These are phyloP conservation scores for Octodon degus DNA, from an alignment of 2,113 vertebrate species.

Conservation along the genomic window DNA sequence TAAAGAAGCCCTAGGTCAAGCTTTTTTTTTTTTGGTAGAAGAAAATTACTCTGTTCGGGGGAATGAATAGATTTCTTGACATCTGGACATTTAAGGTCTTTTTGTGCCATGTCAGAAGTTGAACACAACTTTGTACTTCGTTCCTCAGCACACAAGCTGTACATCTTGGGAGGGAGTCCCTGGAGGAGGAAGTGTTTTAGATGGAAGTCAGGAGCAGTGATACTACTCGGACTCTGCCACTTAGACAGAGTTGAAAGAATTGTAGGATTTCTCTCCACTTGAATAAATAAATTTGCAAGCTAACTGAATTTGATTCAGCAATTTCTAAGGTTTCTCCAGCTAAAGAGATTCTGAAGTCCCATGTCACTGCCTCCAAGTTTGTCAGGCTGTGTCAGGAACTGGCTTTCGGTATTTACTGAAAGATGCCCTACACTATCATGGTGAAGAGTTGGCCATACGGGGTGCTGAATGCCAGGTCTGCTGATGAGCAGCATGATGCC, in stretches of 20 bases:
- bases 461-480: background rate
- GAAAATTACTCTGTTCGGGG: background rate
- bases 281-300: background rate
- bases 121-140: background rate
- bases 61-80: background rate
- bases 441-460: background rate
- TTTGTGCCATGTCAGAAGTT: background rate
- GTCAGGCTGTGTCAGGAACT: background rate
- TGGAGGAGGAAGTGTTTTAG: background rate
- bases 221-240: rapidly evolving
- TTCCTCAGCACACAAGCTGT: background rate
- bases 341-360: background rate
- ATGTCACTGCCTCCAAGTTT: background rate
- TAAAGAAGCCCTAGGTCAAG: background rate
- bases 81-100: background rate
- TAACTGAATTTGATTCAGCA: background rate
- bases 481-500: background rate
- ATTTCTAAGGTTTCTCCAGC: background rate
- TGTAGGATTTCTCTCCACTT: background rate
- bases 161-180: background rate
- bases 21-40: background rate
- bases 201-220: background rate
- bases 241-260: background rate
- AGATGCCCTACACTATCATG: rapidly evolving
- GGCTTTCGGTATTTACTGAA: background rate